Base-by-base conservation (phyloP, 2,888 invertebrate species). In the Hirtodrosophila histrioides region DNA sequence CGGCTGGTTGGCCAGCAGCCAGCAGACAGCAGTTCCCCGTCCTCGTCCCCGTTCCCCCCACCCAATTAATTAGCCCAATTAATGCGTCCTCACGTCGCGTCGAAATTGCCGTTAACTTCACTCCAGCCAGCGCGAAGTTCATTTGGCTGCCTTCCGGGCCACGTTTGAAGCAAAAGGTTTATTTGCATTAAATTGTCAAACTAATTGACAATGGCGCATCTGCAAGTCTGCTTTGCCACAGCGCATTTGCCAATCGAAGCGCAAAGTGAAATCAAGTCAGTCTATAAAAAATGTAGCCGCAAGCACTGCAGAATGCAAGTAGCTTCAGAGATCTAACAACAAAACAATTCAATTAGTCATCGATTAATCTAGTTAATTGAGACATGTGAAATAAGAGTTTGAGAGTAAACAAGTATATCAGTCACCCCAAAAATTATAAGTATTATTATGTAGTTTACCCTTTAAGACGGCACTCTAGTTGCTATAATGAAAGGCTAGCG, bases 161-260 rank as follows among this genome's bases (percentile, higher is more conserved):
- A 4, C 41, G 37, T 46, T 60, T 11, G 33, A 6, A 44, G 49
- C 66, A 23, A 37, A 54, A 40, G 79, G 69, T 73, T 80, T 77
- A 77, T 77, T 80, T 77, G 78, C 81, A 80, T 77, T 77, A 77
- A 80, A 69, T 65, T 77, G 76, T 77, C 76, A 77, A 77, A 77
- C 69, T 77, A 77, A 77, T 77, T 77, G 76, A 77, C 77, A 75
- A 64, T 62, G 68, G 55, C 64, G 49, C 54, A 69, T 35, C 45
- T 24, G 31, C 37, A 50, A 57, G 62, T 65, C 54, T 46, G 40
- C 54, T 46, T 51, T 51, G 45, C 29, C 29, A 12, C 46, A 48
- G 40, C 33, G 46, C 56, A 54, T 40, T 54, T 23, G n/a, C 39
- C 68, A 49, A 54, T 55, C 43, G 64, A 23, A 40, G 44, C 44